These are phyloP conservation scores for Dasypogon diadema DNA, from an alignment of 2,888 invertebrate genomes.

Conservation along the genomic window DNA sequence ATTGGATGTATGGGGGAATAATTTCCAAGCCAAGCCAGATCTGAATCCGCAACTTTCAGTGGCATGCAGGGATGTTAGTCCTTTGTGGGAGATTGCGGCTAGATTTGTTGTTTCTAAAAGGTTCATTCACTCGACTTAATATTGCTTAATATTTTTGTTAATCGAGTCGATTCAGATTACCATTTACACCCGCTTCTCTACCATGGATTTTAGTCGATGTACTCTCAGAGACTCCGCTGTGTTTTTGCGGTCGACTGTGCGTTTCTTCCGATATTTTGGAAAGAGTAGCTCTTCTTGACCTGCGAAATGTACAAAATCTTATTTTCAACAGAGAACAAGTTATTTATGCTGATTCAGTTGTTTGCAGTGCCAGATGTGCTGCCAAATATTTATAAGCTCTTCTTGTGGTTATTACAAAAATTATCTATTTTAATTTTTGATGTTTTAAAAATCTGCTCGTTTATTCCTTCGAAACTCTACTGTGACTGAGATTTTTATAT, in stretches of 20 bases:
- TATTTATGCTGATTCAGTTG: constrained; percentile 65
- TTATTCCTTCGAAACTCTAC: no score
- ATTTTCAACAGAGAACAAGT: constrained; percentile 65
- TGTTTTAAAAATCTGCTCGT: no score
- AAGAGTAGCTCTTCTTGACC: constrained; percentile 62
- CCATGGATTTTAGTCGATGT: constrained; percentile 64
- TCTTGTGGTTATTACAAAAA: no score
- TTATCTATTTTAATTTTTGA: no score
- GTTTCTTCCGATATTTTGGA: constrained; percentile 60
- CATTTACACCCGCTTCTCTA: constrained; percentile 59
- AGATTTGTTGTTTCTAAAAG: constrained; percentile 59
- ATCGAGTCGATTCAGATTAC: constrained; percentile 58
- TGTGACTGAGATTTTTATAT: no score
- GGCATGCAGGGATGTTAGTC: constrained; percentile 52
- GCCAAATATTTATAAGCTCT: constrained; percentile 26
- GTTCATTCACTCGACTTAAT: no score
- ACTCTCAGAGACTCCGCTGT: constrained; percentile 64
- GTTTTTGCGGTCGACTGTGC: constrained; percentile 64
- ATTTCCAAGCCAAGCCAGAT: constrained; percentile 58
- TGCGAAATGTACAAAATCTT: constrained; percentile 62
- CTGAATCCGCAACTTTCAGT: background rate
- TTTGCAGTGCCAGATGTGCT: constrained; percentile 63
- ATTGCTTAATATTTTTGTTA: background rate
- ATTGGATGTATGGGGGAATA: constrained; percentile 66
- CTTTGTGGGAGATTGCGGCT: constrained; percentile 64